Base-by-base conservation (phyloP, 1,140 invertebrate species). In the Pseudomyrmex gracilis region DNA sequence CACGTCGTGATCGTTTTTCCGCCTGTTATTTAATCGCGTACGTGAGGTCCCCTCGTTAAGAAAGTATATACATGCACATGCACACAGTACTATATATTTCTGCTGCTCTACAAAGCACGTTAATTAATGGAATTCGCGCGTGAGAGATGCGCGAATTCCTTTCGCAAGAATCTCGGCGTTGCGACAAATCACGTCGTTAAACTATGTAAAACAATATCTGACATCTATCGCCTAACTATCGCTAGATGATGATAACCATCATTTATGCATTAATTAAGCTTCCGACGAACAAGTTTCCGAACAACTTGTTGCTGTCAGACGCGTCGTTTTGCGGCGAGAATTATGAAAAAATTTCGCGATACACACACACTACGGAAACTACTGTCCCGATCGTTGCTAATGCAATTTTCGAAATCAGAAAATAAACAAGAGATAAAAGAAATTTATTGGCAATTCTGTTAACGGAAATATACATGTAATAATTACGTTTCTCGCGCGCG, bases 201-300 rank as follows among this genome's bases (percentile, higher is more conserved):
- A 80, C 66, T 78, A 78, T 78, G 66, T 5, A 15, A 60, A 57
- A 47, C 63, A 77, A 55, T 66, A 15, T 58, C 66, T 78, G 57
- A 55, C 76, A 15, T 45, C 66, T 78, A 57, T 64, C 34, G 22
- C 15, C n/a, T 13, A 55, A 17, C 49, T 53, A 70, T 70, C 76
- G 76, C 47, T 57, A 24, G n/a, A 15, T 70, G 51, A 70, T 53
- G 53, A 49, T 70, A 71, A 58, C 64, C 15, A 68, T 58, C 66
- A 55, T 80, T 80, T 71, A 60, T 49, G 53, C 53, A 71, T 71
- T 70, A 71, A 71, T 80, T 45, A 70, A n/a, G 43, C 34, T 71
- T 58, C 20, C 43, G 20, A 24, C 20, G 20, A 34, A 34, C 34
- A 47, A 49, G 49, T 67, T 78, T 49, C 47, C 58, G 43, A 47